Evolutionary conservation across 2,797 vertebrate genomes (phyloP), one percentile per base, ranked within the genome.

Genomic region (Helostoma temminkii): DNA sequence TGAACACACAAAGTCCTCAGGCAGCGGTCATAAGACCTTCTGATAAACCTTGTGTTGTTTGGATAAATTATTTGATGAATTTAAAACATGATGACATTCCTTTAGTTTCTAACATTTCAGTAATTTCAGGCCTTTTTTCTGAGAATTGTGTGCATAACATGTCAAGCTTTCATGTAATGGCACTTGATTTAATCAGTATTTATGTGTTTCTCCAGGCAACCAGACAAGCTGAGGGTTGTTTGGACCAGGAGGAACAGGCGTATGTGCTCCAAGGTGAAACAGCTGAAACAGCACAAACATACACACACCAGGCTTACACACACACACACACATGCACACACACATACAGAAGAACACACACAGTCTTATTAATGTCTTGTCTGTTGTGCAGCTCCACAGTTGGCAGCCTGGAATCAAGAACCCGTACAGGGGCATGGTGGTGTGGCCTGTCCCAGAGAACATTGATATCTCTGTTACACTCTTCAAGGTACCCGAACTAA

Each of bases 361-460:
- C 18, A 50, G 12, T 15, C 24, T 42, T 32, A 36, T 47, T 22
- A 37, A 28, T 30, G 36, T 61, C 6, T 42, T 70, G 30, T 80
- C 61, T 76, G 66, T 76, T 73, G 22, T 80, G 19, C 75, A 98
- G 96, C 93, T 95, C 65, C 96, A 97, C 89, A 94, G 96, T 71
- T 97, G 96, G 96, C 95, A 96, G 88, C 96, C 96, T 0, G 96
- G 95, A 26, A 97, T 98, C 84, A 96, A 96, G 85, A 96, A 98
- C 86, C 96, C 96, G 0, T 97, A 97, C 86, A 89, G 95, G 12
- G 96, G 96, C 19, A 95, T 92, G 26, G 96, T 97, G 83, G 90
- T 96, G 16, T 97, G 96, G 96, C 95, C 95, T 2, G 96, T 97
- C 9, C 96, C 96, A 0, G 96, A 98, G 83, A 98, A 97, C 25